A percentile compares a stretch with the other conserved stretches of the same genome.
phyloP scores from a whole-genome alignment of 2,888 invertebrate genomes.

The Lasius fuliginosus region DNA sequence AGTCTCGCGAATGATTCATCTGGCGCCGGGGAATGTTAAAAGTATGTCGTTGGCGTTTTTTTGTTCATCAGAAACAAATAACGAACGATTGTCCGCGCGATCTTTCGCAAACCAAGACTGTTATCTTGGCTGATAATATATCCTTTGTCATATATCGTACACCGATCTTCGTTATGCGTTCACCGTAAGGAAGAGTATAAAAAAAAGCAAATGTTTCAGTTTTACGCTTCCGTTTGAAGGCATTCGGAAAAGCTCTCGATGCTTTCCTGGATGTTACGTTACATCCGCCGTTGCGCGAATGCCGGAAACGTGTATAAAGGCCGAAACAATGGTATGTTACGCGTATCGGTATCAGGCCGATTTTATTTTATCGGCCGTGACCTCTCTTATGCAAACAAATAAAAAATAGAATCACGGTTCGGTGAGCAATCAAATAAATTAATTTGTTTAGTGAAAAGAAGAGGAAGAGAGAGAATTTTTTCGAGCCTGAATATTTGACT shows the following conservation, averaged over 20 bases:
- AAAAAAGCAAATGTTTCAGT: neutral
- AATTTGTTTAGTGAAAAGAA: constrained; percentile 13
- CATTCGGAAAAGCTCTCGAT: neutral
- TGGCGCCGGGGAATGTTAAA: constrained; percentile 21
- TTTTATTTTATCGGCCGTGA: constrained; percentile 30
- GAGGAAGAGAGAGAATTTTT: neutral
- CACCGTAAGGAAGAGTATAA: constrained; percentile 4
- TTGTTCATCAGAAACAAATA: constrained; percentile 4
- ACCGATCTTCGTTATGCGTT: neutral
- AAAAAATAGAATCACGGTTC: constrained; percentile 29
- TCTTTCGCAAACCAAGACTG: constrained; percentile 20
- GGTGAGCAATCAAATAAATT: constrained; percentile 41
- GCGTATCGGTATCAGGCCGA: constrained; percentile 1
- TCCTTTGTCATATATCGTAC: constrained; percentile 14
- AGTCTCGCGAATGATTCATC: constrained; percentile 44
- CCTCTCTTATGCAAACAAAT: neutral
- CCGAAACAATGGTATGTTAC: constrained; percentile 9
- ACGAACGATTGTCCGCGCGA: constrained; percentile 19
- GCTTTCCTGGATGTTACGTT: neutral
- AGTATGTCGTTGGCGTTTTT: constrained; percentile 16
- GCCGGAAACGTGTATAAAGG: constrained; percentile 2
- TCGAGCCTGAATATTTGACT: constrained; percentile 28
- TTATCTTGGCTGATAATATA: constrained; percentile 36
- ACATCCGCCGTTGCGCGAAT: neutral
- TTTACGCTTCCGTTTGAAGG: neutral